A percentile compares a stretch with the other conserved stretches of the same genome.
phyloP scores from a whole-genome alignment of 2,888 invertebrate genomes.

The Augiades crinisus region DNA sequence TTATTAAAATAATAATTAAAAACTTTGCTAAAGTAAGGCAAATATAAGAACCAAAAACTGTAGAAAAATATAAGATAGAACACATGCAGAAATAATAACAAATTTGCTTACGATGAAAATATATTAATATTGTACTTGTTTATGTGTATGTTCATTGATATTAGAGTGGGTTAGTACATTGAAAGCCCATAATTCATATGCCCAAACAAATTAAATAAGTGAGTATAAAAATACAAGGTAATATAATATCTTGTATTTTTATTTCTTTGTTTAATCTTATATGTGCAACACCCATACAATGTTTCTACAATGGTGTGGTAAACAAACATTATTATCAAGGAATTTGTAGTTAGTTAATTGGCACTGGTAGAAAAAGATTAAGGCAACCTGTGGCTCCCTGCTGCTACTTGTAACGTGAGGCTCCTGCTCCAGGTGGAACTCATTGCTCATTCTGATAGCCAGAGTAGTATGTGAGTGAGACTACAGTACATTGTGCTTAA shows the following conservation, averaged over 20 bases:
- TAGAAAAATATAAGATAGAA: too few species aligned
- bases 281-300: not conserved
- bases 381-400: conserved; percentile 55
- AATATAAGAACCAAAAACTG: too few species aligned
- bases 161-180: not conserved
- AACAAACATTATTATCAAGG: conserved; percentile 2
- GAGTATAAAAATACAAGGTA: not conserved
- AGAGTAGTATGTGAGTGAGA: conserved; percentile 14
- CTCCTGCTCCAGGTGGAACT: conserved; percentile 45
- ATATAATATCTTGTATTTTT: too few species aligned
- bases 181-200: not conserved
- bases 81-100: too few species aligned
- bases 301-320: not conserved
- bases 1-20: too few species aligned
- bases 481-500: conserved; percentile 12
- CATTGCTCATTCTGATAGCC: conserved; percentile 45
- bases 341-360: conserved; percentile 19
- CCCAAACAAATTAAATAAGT: not conserved
- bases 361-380: conserved; percentile 26
- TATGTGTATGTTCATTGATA: not conserved
- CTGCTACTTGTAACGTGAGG: conserved; percentile 40
- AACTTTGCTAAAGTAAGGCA: too few species aligned
- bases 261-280: too few species aligned
- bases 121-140: too few species aligned
- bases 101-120: too few species aligned